Conservation (phyloP, 53 echinoderm and acorn worm species). For the Arbacia lixula region DNA sequence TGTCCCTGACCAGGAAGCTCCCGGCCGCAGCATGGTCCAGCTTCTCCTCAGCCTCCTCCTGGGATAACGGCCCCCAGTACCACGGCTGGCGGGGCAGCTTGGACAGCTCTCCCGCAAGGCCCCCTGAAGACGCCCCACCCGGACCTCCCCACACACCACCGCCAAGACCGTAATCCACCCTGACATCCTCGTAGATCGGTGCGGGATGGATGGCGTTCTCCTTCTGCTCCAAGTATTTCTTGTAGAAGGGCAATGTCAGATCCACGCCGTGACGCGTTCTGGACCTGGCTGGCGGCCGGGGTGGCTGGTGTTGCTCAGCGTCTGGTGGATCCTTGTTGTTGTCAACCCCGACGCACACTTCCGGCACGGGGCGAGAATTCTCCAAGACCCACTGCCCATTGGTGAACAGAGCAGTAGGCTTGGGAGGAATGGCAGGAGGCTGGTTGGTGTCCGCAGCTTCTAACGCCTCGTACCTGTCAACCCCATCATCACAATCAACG, state of each 20-base stretch:
- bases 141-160: no score
- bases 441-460: not conserved
- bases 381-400: conserved; percentile 20
- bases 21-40: conserved; percentile 76
- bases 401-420: conserved; percentile 67
- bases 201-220: conserved; percentile 24
- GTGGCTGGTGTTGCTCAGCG: conserved; percentile 59
- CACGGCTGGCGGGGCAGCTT: conserved; percentile 91
- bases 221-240: not conserved
- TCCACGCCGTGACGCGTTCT: conserved; percentile 46
- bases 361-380: not conserved
- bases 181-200: conserved; percentile 76
- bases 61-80: conserved; percentile 98
- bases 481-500: no score
- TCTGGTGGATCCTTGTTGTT: conserved; percentile 13
- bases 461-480: no score
- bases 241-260: conserved; percentile 20
- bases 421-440: conserved; percentile 82
- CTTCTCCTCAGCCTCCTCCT: conserved; percentile 90
- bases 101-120: conserved; percentile 74
- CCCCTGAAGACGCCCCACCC: no score
- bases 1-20: conserved; percentile 90
- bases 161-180: conserved; percentile 18
- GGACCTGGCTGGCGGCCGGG: conserved; percentile 84
- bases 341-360: not conserved